These are phyloP conservation scores for Chromobotia macracanthus DNA, from an alignment of 2,797 vertebrate species.

Conservation along the genomic window DNA sequence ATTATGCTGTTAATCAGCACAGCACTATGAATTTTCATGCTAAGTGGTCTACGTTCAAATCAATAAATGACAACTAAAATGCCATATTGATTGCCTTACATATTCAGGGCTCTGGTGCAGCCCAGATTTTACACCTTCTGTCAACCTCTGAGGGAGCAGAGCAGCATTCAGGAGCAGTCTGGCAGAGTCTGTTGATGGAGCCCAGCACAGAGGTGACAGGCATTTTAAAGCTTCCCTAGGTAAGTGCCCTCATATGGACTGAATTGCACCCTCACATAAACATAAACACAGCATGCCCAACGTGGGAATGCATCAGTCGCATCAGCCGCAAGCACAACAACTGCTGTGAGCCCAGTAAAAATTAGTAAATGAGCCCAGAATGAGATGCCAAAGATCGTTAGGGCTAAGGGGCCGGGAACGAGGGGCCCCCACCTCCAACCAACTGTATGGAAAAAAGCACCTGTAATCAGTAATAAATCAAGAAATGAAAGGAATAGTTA, in stretches of 20 bases:
- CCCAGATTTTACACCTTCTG: not conserved
- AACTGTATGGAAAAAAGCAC: constrained; percentile 51
- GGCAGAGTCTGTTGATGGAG: constrained; percentile 12
- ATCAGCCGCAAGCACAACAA: constrained; percentile 15
- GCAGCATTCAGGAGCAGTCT: not conserved
- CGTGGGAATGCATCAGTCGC: not conserved
- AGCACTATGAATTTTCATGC: not conserved
- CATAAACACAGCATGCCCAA: constrained; percentile 11
- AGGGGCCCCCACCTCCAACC: constrained; percentile 53
- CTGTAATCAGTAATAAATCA: constrained; percentile 20
- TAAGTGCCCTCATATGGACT: constrained; percentile 17
- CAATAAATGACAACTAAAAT: constrained; percentile 13
- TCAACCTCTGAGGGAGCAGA: not conserved
- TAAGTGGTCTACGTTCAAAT: not conserved
- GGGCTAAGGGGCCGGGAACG: constrained; percentile 69
- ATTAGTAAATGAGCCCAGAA: constrained; percentile 77
- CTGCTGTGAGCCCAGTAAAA: not conserved
- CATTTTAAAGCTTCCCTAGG: not conserved
- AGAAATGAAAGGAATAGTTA: not conserved
- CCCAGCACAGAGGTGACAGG: constrained; percentile 30
- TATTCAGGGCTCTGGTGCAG: not conserved
- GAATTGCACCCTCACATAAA: constrained; percentile 23
- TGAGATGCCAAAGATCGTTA: constrained; percentile 82
- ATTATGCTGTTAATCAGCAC: not conserved
- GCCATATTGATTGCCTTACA: not conserved